Conservation (phyloP, 2,888 invertebrate species). For the Thymelicus sylvestris region DNA sequence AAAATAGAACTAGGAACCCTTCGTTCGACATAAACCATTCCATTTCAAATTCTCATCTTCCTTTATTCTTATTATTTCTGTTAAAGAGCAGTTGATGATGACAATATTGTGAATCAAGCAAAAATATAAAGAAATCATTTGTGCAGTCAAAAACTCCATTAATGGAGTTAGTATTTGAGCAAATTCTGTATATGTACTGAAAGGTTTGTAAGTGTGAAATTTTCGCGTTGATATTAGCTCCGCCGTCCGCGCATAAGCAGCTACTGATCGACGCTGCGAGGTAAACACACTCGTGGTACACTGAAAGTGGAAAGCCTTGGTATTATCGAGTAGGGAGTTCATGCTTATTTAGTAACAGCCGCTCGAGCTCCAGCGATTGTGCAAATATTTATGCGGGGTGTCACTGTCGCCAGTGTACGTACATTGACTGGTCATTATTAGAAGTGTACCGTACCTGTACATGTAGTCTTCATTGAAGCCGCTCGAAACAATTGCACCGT, state of each 20-base stretch:
- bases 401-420: slow-evolving; percentile 5
- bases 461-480: background rate
- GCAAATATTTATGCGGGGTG: slow-evolving; percentile 59
- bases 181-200: background rate
- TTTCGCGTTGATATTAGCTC: slow-evolving; percentile 13
- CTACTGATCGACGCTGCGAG: slow-evolving; percentile 39
- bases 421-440: slow-evolving; percentile 43
- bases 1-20: too few relatives aligned
- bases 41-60: too few relatives aligned
- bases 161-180: too few relatives aligned
- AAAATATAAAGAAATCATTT: too few relatives aligned
- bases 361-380: slow-evolving; percentile 57
- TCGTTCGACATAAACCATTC: too few relatives aligned
- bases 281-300: slow-evolving; percentile 54
- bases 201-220: background rate
- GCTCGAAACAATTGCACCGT: slow-evolving; percentile 17
- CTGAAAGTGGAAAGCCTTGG: slow-evolving; percentile 82
- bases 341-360: slow-evolving; percentile 64
- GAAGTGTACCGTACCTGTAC: slow-evolving; percentile 44
- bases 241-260: slow-evolving; percentile 3
- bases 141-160: too few relatives aligned
- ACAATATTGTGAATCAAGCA: too few relatives aligned
- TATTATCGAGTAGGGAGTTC: slow-evolving; percentile 69
- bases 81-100: too few relatives aligned
- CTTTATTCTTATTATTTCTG: too few relatives aligned